Percentiles rank a stretch among this genome's conserved stretches.
phyloP scores from a whole-genome alignment of 2,797 vertebrate species.

The Lepus townsendii region DNA sequence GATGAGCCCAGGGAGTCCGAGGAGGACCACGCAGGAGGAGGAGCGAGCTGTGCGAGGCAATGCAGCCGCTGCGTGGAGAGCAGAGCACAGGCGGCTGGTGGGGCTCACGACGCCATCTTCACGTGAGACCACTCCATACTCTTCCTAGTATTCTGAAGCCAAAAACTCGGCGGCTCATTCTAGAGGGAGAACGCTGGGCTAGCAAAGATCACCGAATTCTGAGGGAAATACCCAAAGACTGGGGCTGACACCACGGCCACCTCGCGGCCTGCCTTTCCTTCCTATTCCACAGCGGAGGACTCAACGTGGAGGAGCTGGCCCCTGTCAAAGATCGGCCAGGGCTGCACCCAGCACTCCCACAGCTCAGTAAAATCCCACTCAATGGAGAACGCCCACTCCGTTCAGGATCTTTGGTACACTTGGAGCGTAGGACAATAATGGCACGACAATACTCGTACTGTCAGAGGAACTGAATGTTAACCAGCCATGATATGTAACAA shows the following conservation, averaged over 20 bases:
- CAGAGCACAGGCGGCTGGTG: no score
- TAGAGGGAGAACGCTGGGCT: slow-evolving; percentile 73
- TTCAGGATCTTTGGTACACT: slow-evolving; percentile 91
- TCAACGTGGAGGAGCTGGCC: slow-evolving; percentile 36
- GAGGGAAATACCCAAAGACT: slow-evolving; percentile 80
- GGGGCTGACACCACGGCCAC: slow-evolving; percentile 63
- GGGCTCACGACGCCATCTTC: no score
- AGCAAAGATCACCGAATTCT: slow-evolving; percentile 80
- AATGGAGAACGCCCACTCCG: slow-evolving; percentile 85
- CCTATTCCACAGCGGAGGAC: slow-evolving; percentile 56
- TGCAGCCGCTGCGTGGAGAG: no score
- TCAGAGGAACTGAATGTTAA: slow-evolving; percentile 79
- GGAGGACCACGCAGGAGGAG: no score
- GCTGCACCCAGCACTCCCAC: slow-evolving; percentile 68
- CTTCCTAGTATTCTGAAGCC: slow-evolving; percentile 41
- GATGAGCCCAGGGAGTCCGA: neutral
- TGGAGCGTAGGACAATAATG: slow-evolving; percentile 85
- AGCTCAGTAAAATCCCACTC: slow-evolving; percentile 79
- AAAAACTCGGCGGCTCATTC: slow-evolving; percentile 65
- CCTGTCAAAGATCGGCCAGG: slow-evolving; percentile 61
- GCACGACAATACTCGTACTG: slow-evolving; percentile 82
- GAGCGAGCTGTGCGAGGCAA: no score
- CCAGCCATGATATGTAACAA: slow-evolving; percentile 73
- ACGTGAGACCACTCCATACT: slow-evolving; percentile 22
- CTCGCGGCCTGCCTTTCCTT: neutral